Base-by-base conservation (phyloP, 2,888 invertebrate species). In the Neria commutata region DNA sequence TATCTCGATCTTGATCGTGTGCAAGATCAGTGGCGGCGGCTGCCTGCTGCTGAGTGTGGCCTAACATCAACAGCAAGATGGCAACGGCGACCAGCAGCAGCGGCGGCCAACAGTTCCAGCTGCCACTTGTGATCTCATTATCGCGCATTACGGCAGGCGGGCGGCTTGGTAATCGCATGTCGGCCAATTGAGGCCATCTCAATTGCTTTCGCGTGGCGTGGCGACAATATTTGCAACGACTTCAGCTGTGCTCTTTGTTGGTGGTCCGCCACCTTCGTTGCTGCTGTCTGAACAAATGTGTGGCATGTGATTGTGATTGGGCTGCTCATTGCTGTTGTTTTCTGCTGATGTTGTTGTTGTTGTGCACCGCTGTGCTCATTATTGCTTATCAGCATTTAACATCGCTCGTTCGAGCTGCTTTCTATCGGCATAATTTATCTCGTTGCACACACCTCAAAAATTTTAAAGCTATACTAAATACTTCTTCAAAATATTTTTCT, bases 301-400 rank as follows among this genome's bases (percentile, higher is more conserved):
- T 4, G n/a, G n/a, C 4, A n/a, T n/a, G 4, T 11, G 6, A 11
- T 29, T 29, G 29, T 29, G 29, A 6, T 29, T 8, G 6, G 14
- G 37, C 37, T 37, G 37, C n/a, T 29, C 6, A 6, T 37, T 37
- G 37, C 16, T 42, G 42, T 42, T 42, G 42, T 42, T 42, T 17
- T 37, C n/a, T 37, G 42, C 6, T 42, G 42, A 19, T 42, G 42
- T 42, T 17, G 29, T 6, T 8, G 29, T 29, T 29, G 29, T 8
- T 6, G 29, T 29, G 29, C 11, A 11, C 29, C 11, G 29, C 11
- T 29, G 29, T 29, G 29, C 29, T 42, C 19, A 5, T 42, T 17
- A 6, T 19, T 42, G 42, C 42, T 42, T 42, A 42, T 42, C 42
- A 42, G 42, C 42, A 42, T 21, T 42, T 42, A 42, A 17, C 19